Percentiles rank a stretch among this genome's conserved stretches.
phyloP scores from a whole-genome alignment of 2,888 invertebrate genomes.

The Andrena trimmerana region DNA sequence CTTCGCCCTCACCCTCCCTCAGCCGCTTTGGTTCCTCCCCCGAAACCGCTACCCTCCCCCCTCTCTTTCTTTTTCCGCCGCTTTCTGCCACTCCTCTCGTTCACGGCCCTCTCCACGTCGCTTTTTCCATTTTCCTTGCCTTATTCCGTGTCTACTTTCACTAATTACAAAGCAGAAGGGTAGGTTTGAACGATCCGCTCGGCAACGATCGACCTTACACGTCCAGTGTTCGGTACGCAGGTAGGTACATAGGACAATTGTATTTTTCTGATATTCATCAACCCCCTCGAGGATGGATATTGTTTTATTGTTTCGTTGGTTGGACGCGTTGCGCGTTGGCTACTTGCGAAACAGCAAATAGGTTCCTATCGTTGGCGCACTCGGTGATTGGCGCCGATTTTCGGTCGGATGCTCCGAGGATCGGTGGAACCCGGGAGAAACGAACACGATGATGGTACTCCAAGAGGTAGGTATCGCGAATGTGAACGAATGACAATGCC shows the following conservation, averaged over 20 bases:
- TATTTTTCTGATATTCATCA: too few species aligned
- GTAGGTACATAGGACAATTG: not conserved
- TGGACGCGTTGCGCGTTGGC: too few species aligned
- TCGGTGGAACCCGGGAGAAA: too few species aligned
- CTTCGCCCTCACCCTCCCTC: too few species aligned
- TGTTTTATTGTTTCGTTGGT: too few species aligned
- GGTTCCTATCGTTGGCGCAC: too few species aligned
- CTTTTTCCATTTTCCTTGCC: slow-evolving; percentile 34
- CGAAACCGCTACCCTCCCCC: slow-evolving; percentile 34
- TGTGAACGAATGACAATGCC: not conserved
- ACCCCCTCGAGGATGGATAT: too few species aligned
- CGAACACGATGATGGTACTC: too few species aligned
- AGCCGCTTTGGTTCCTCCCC: slow-evolving; percentile 26
- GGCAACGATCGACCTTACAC: slow-evolving; percentile 42
- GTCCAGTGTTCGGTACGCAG: slow-evolving; percentile 11
- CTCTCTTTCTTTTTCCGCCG: slow-evolving; percentile 17
- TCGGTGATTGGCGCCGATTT: not conserved
- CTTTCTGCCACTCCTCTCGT: slow-evolving; percentile 7
- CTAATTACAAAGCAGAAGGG: slow-evolving; percentile 76
- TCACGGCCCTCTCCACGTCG: not conserved
- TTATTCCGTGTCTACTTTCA: slow-evolving; percentile 74
- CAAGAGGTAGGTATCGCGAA: too few species aligned
- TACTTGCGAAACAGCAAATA: too few species aligned
- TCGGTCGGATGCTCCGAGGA: not conserved
- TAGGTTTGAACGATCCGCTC: slow-evolving; percentile 60